A percentile compares a stretch with the other conserved stretches of the same genome.
These are phyloP conservation scores for Ceryle rudis DNA, from an alignment of 2,797 vertebrate genomes.

Conservation along the genomic window DNA sequence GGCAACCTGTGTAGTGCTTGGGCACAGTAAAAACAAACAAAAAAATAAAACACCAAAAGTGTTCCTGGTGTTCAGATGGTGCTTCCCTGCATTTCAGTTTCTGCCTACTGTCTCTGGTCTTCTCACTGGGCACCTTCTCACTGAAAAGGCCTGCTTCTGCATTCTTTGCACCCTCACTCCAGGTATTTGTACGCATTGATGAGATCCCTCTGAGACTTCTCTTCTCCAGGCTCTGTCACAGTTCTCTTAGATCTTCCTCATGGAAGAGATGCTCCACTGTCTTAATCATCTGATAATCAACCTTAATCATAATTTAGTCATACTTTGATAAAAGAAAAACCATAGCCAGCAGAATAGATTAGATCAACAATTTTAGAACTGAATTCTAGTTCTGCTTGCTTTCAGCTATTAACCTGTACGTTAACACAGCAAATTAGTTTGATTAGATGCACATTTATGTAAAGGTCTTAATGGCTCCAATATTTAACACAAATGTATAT, in stretches of 20 bases:
- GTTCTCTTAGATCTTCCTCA: not conserved
- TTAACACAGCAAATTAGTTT: not conserved
- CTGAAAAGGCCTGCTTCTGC: not conserved
- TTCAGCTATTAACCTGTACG: not conserved
- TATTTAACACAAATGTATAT: not conserved
- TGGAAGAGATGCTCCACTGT: not conserved
- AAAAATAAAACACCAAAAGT: too few species aligned
- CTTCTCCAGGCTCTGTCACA: not conserved
- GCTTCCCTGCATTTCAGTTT: not conserved
- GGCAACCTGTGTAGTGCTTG: not conserved
- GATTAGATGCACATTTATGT: not conserved
- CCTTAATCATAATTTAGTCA: not conserved
- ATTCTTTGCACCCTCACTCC: not conserved
- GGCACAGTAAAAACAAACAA: not conserved
- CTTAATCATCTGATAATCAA: conserved; percentile 2
- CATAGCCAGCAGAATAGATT: not conserved
- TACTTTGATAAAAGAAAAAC: not conserved
- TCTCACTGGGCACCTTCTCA: not conserved
- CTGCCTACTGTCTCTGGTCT: not conserved
- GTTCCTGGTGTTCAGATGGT: not conserved
- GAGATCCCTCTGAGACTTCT: not conserved
- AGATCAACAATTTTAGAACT: not conserved
- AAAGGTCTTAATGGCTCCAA: not conserved
- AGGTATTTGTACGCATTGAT: not conserved
- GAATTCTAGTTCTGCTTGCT: not conserved